Evolutionary conservation across 2,113 vertebrate genomes (phyloP).

Genomic region (Onychostoma macrolepis): DNA sequence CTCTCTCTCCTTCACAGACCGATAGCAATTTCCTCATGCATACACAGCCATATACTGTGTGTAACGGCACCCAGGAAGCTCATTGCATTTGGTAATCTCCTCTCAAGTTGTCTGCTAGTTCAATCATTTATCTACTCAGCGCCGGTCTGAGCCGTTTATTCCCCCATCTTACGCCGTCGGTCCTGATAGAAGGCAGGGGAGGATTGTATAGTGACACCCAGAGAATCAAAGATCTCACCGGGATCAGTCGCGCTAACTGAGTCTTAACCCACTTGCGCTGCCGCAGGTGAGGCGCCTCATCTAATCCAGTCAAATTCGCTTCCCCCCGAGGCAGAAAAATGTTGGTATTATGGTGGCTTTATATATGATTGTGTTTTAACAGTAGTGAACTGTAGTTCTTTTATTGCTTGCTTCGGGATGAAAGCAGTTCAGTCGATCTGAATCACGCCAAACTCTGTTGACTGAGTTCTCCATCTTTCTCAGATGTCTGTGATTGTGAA

Average conservation of each 20-base stretch:
- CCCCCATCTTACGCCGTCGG: too few species aligned
- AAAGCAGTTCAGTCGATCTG: background rate
- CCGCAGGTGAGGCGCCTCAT: conserved; percentile 20
- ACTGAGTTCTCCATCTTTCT: background rate
- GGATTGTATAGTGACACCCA: background rate
- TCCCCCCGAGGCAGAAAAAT: background rate
- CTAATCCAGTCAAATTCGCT: conserved; percentile 8
- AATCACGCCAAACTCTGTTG: background rate
- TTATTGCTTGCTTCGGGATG: background rate
- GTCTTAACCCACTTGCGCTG: background rate
- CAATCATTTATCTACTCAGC: conserved; percentile 31
- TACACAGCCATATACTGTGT: background rate
- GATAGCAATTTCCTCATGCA: background rate
- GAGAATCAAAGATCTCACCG: conserved; percentile 17
- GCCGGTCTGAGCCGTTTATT: conserved; percentile 11
- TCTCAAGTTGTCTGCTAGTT: conserved; percentile 19
- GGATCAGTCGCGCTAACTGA: conserved; percentile 33
- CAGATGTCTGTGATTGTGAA: background rate
- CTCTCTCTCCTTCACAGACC: conserved; percentile 24
- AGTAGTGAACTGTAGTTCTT: background rate
- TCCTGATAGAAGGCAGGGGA: background rate
- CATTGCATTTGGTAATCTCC: conserved; percentile 32
- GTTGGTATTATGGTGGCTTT: conserved; percentile 14
- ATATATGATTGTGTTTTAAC: background rate
- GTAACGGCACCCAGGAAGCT: background rate